Evolutionary conservation across 2,888 invertebrate genomes (phyloP).

Genomic region (Sarcophaga subvicina): DNA sequence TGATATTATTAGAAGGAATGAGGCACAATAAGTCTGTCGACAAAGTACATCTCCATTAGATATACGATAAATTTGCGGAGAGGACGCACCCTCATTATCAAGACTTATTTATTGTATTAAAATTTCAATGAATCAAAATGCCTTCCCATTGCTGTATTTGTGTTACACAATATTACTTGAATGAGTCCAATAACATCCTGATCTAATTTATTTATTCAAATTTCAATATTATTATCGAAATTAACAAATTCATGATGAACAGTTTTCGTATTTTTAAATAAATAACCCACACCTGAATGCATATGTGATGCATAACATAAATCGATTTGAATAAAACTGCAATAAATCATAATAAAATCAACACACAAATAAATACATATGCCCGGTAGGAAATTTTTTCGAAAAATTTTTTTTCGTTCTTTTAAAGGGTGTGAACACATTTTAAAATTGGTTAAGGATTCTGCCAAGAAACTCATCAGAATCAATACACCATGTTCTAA

Average conservation of each 20-base stretch:
- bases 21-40: no score
- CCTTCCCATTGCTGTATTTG: no score
- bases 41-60: no score
- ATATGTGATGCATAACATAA: background rate
- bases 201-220: slow-evolving; percentile 53
- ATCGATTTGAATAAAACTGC: background rate
- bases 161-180: no score
- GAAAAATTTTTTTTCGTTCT: no score
- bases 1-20: no score
- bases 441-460: background rate
- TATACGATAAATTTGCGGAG: no score
- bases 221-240: slow-evolving; percentile 28
- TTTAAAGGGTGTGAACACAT: background rate
- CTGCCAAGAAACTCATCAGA: no score
- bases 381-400: slow-evolving; percentile 32
- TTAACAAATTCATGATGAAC: slow-evolving; percentile 4
- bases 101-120: no score
- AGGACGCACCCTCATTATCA: no score
- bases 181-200: background rate
- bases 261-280: background rate
- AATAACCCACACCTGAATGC: background rate
- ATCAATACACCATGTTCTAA: no score
- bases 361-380: slow-evolving; percentile 8
- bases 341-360: slow-evolving; percentile 9
- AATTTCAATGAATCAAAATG: no score